Evolutionary conservation across 2,113 vertebrate genomes (phyloP).

Genomic region (Triplophysa dalaica): DNA sequence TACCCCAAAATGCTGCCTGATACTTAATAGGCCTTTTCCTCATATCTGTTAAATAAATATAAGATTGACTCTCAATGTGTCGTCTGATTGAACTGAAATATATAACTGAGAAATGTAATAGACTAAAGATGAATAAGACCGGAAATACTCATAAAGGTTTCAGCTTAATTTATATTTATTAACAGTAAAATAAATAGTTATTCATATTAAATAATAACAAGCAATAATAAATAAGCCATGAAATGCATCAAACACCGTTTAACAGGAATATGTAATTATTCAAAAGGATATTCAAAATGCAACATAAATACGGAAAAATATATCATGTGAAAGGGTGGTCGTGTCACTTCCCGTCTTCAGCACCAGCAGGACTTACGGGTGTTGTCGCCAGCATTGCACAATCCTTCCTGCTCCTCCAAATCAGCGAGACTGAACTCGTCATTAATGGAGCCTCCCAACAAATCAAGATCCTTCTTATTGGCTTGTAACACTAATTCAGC

Average conservation of each 20-base stretch:
- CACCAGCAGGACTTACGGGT: constrained; percentile 90
- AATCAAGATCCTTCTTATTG: constrained; percentile 91
- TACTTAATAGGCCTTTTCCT: no score
- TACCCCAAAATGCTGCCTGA: not conserved
- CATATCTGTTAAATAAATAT: constrained; percentile 4
- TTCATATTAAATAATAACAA: not conserved
- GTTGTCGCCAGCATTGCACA: constrained; percentile 70
- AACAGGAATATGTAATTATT: not conserved
- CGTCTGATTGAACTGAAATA: not conserved
- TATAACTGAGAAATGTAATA: not conserved
- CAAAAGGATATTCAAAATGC: constrained; percentile 37
- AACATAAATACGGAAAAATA: constrained; percentile 6
- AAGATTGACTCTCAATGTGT: not conserved
- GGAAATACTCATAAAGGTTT: not conserved
- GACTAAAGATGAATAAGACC: not conserved
- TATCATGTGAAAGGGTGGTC: constrained; percentile 8
- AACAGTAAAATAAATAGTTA: not conserved
- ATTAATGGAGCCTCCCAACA: constrained; percentile 74
- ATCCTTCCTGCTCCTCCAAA: constrained; percentile 86
- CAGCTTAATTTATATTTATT: not conserved
- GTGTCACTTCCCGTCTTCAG: constrained; percentile 68
- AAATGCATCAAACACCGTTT: constrained; percentile 12
- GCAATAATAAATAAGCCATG: not conserved
- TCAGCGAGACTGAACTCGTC: constrained; percentile 78
- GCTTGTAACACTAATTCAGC: constrained; percentile 93